These are phyloP conservation scores for Catocala nupta DNA, from an alignment of 2,888 invertebrate genomes.

Conservation along the genomic window DNA sequence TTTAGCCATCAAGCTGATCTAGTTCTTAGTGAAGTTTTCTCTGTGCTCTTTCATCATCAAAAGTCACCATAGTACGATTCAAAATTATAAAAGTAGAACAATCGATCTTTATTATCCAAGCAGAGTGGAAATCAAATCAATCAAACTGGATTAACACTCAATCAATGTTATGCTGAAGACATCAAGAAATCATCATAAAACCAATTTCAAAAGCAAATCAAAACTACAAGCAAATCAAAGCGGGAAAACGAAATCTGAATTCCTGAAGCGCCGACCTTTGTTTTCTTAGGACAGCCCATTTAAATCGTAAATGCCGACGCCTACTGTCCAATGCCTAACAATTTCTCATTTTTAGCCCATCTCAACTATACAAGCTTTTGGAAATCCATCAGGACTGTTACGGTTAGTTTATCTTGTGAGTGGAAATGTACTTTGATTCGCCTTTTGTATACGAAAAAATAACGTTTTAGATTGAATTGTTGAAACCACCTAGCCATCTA, in stretches of 20 bases:
- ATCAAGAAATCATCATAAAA: constrained; percentile 31
- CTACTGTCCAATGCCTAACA: constrained; percentile 46
- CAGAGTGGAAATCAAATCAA: too few species aligned
- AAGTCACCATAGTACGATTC: too few species aligned
- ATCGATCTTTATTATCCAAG: too few species aligned
- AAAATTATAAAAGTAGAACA: too few species aligned
- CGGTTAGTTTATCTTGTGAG: constrained; percentile 20
- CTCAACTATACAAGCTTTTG: constrained; percentile 39
- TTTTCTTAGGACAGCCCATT: constrained; percentile 74
- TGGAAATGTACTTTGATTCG: not conserved
- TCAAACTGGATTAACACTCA: too few species aligned
- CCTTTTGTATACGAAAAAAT: not conserved
- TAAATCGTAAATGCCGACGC: constrained; percentile 63
- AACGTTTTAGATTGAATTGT: not conserved
- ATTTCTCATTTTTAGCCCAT: constrained; percentile 33
- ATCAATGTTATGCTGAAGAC: not conserved
- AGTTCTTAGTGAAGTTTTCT: too few species aligned
- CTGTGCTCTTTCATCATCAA: too few species aligned
- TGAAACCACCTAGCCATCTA: not conserved
- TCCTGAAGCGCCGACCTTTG: constrained; percentile 57
- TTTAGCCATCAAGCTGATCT: too few species aligned
- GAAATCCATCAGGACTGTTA: constrained; percentile 39
- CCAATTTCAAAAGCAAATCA: constrained; percentile 43
- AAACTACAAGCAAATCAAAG: constrained; percentile 53
- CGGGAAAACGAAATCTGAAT: constrained; percentile 64